These are phyloP conservation scores for Lutraria lutraria DNA, from an alignment of 2,888 invertebrate species.

Conservation along the genomic window DNA sequence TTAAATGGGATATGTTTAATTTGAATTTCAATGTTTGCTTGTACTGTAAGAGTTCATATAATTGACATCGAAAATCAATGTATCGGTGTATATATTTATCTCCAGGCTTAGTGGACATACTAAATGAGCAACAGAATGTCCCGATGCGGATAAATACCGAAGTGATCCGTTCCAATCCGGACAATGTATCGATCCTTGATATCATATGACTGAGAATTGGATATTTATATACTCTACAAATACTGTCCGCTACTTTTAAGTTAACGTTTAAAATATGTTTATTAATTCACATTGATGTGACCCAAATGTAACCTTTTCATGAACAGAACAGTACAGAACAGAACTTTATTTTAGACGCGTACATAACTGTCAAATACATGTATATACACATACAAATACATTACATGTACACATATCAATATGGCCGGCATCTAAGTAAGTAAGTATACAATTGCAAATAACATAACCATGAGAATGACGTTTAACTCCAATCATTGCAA, in stretches of 20 bases:
- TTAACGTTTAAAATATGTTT: background rate
- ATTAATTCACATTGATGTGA: background rate
- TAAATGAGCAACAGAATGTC: slow-evolving; percentile 43
- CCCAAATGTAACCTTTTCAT: background rate
- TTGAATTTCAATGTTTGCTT: slow-evolving; percentile 38
- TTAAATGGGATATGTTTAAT: slow-evolving; percentile 17
- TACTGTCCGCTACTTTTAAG: background rate
- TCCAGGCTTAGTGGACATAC: background rate
- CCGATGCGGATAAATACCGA: slow-evolving; percentile 28
- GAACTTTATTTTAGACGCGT: no score
- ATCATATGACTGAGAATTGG: background rate
- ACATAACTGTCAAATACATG: no score
- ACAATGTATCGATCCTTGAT: slow-evolving; percentile 5
- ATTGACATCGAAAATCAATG: slow-evolving; percentile 43
- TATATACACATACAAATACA: no score
- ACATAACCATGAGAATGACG: background rate
- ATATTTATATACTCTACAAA: background rate
- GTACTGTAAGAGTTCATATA: background rate
- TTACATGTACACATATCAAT: no score
- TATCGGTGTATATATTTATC: slow-evolving; percentile 25
- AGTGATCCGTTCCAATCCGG: slow-evolving; percentile 10
- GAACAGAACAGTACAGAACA: background rate
- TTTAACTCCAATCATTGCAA: background rate
- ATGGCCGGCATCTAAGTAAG: no score
- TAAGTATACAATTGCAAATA: no score